Base-by-base conservation (phyloP, 2,113 vertebrate genomes). In the Hippocampus comes region DNA sequence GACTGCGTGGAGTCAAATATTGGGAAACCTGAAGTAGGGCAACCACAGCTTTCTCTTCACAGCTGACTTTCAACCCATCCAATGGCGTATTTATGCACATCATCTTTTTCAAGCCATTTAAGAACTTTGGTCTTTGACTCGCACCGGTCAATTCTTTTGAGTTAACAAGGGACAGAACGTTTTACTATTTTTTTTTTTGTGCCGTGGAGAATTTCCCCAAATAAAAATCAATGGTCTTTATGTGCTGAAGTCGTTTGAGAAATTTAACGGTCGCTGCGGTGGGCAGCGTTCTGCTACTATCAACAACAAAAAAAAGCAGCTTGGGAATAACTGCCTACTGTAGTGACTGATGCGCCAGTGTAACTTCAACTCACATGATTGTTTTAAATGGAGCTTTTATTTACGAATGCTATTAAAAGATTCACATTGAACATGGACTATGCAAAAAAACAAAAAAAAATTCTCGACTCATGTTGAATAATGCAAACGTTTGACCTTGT, bases 401-500 rank as follows among this genome's bases (percentile, higher is more conserved):
- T 64, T 59, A 48, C 20, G 8, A 49, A 66, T 60, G 20, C 17
- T 0, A 38, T 48, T 38, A 53, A 81, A 72, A 73, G 8, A 73
- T 64, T 65, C 68, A 59, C 53, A 67, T 60, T 55, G 0, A 84
- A 75, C 43, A 68, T 66, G 63, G 60, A 73, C 70, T 78, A 57
- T 70, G 66, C 71, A 79, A 81, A 71, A 76, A 30, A 21, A n/a
- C 11, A 23, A 23, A 42, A 66, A 66, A 14, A 34, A 63, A 34
- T 9, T 30, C 57, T 60, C 9, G 6, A 30, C 25, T 57, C 2
- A 2, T 48, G 12, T 67, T 27, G 67, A 56, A 69, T 55, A 67
- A 43, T 60, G 57, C 15, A 61, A 61, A 34, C 27, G 8, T 61
- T 0, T 61, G 59, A 61, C 59, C 57, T 60, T 1, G 17, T 61